A percentile compares a stretch with the other conserved stretches of the same genome.
Conservation (phyloP, 2,797 vertebrate species). For the Acipenser ruthenus region DNA sequence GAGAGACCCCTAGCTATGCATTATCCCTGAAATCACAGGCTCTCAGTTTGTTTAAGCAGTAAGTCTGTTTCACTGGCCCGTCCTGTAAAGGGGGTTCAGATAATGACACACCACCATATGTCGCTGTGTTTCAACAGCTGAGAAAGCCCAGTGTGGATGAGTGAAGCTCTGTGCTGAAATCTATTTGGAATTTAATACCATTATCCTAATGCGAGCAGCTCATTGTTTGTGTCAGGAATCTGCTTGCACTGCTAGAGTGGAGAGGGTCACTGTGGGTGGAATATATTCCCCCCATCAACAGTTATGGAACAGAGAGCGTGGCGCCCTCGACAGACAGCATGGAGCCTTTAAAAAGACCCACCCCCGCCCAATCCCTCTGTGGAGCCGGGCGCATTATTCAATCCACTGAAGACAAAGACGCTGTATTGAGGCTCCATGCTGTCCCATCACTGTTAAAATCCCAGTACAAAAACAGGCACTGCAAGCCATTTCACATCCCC, state of each 20-base stretch:
- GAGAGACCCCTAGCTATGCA: conserved; percentile 16
- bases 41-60: conserved; percentile 59
- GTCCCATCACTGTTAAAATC: conserved; percentile 14
- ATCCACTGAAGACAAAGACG: neutral
- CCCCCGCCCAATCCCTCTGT: conserved; percentile 12
- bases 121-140: conserved; percentile 48
- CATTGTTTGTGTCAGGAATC: conserved; percentile 54
- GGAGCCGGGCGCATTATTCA: neutral
- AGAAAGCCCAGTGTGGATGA: conserved; percentile 39
- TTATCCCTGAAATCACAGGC: conserved; percentile 18
- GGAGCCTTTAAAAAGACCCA: conserved; percentile 35
- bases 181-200: conserved; percentile 60
- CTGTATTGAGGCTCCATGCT: conserved; percentile 9
- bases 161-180: conserved; percentile 35
- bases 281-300: conserved; percentile 34
- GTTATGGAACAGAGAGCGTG: conserved; percentile 34
- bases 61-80: conserved; percentile 48
- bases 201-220: conserved; percentile 53
- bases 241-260: conserved; percentile 26
- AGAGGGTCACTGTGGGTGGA: conserved; percentile 27
- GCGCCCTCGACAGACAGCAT: conserved; percentile 33
- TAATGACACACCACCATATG: conserved; percentile 53
- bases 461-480: no score
- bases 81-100: conserved; percentile 42
- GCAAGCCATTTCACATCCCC: no score